Percentiles rank a stretch among this genome's conserved stretches.
Conservation (phyloP, 2,888 invertebrate species). For the Lepidocyrtinus sp. region DNA sequence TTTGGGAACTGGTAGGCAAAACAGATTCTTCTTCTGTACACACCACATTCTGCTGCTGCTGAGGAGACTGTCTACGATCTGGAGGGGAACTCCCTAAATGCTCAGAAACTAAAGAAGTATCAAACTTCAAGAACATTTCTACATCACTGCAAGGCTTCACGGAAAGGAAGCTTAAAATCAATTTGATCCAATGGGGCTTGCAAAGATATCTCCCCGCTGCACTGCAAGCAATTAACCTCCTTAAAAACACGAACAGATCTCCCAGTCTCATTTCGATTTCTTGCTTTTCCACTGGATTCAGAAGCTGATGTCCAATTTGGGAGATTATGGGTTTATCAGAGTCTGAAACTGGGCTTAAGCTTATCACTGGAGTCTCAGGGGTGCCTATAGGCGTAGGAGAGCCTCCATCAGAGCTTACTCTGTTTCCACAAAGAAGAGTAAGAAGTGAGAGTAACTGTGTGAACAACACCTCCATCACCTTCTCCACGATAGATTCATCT, state of each 20-base stretch:
- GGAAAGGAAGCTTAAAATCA: slow-evolving; percentile 73
- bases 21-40: not conserved
- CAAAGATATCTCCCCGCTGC: slow-evolving; percentile 74
- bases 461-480: slow-evolving; percentile 75
- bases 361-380: slow-evolving; percentile 68
- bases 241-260: slow-evolving; percentile 76
- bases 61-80: too few species aligned
- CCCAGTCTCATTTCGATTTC: slow-evolving; percentile 74
- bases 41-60: not conserved
- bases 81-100: not conserved
- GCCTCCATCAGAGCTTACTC: slow-evolving; percentile 65
- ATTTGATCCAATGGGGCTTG: slow-evolving; percentile 75
- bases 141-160: slow-evolving; percentile 68
- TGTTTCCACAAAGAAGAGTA: slow-evolving; percentile 64
- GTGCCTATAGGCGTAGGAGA: slow-evolving; percentile 67
- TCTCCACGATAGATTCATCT: slow-evolving; percentile 74
- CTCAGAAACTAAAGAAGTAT: slow-evolving; percentile 62
- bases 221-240: slow-evolving; percentile 74
- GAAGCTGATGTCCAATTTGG: slow-evolving; percentile 25
- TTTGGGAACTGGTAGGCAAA: not conserved
- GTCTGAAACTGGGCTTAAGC: slow-evolving; percentile 65
- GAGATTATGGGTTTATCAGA: slow-evolving; percentile 59
- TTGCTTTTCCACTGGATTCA: slow-evolving; percentile 66
- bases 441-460: slow-evolving; percentile 73
- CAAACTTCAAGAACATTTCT: slow-evolving; percentile 66